Evolutionary conservation across 2,113 vertebrate species (phyloP).

Genomic region (Sminthopsis crassicaudata): DNA sequence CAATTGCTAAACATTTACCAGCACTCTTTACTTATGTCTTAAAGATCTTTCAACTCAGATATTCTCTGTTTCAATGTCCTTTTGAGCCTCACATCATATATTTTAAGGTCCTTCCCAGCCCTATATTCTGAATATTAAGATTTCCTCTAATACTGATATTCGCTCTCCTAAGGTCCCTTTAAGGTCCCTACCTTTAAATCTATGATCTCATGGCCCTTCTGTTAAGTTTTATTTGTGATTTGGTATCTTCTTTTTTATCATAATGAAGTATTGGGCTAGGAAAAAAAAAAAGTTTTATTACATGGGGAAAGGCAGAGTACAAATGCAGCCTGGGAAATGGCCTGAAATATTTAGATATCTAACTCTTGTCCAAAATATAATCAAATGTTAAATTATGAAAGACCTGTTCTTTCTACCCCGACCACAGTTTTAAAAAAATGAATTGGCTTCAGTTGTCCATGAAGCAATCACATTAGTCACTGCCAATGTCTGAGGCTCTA

Average conservation of each 20-base stretch:
- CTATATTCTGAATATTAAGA: not conserved
- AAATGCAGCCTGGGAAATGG: not conserved
- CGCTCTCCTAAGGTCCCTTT: not conserved
- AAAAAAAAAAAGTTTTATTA: not conserved
- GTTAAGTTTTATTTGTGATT: accelerated
- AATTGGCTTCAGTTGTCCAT: not conserved
- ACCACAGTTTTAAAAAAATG: not conserved
- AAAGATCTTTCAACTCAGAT: not conserved
- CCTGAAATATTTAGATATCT: conserved; percentile 39
- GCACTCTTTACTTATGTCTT: not conserved
- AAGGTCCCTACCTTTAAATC: not conserved
- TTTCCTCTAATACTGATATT: not conserved
- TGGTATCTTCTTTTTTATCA: accelerated
- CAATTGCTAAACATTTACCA: not conserved
- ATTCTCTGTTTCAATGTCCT: not conserved
- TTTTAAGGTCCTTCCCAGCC: not conserved
- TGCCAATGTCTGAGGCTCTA: accelerated
- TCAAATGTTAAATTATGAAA: conserved; percentile 46
- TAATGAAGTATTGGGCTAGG: accelerated
- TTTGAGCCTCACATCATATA: not conserved
- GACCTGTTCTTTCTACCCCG: conserved; percentile 3
- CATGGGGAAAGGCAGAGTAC: accelerated
- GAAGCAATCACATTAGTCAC: not conserved
- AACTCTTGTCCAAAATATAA: conserved; percentile 4
- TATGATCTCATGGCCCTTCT: not conserved